Base-by-base conservation (phyloP, 2,113 vertebrate genomes). In the Dipodomys stephensi region DNA sequence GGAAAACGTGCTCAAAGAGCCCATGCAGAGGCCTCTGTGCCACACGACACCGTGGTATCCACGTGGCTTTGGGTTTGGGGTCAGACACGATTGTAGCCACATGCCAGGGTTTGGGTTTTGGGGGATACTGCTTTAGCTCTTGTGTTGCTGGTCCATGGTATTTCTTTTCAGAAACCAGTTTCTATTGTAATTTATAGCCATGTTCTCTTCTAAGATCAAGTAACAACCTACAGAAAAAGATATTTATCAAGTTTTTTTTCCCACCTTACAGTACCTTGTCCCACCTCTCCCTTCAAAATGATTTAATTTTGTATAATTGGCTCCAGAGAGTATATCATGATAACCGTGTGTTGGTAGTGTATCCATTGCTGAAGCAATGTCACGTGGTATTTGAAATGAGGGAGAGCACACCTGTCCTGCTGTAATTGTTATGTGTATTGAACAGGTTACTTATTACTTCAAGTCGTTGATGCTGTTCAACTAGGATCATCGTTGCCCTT, bases 81-180 rank as follows among this genome's bases (percentile, higher is more conserved):
- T 4, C 53, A 57, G 53, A 4, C 15, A 18, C 53, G 10, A 18
- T 64, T 95, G 93, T 7, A 95, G 89, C 73, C 95, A 94, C 87
- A 67, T 13, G 71, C 12, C 71, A 8, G n/a, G 53, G 46, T 88
- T 95, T 53, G 67, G 22, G 53, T 57, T 57, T 16, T 57, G 85
- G 53, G 81, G 95, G 87, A 46, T 5, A 76, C 44, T 1, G 23
- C 81, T 97, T 97, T 96, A 57, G 53, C 22, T 76, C 96, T 69
- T 92, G 60, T 94, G 73, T 69, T 91, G 57, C n/a, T 88, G 2
- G 74, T 96, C 82, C 95, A 7, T 81, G 12, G 28, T 60, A 76
- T 95, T 96, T 81, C 68, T 95, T 87, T 96, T 91, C 78, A 77
- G 92, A 96, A 91, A 67, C 81, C 20, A 27, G 1, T 93, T 97